Base-by-base conservation (phyloP, 2,113 vertebrate genomes). In the Bettongia penicillata region DNA sequence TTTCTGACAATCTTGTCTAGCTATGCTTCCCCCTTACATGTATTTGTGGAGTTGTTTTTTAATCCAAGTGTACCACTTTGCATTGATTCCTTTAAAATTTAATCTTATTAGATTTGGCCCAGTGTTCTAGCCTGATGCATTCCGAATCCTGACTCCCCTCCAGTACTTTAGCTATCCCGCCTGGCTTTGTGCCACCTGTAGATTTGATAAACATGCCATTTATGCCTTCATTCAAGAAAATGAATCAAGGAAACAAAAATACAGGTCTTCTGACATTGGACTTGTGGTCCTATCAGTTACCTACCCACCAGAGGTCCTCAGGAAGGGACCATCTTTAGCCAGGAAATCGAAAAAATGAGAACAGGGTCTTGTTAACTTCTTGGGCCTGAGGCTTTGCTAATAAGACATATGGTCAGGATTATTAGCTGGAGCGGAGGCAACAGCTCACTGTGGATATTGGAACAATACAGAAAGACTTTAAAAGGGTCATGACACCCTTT, bases 341-440 rank as follows among this genome's bases (percentile, higher is more conserved):
- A 98, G 97, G 98, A 98, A 98, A 97, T 96, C 97, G 61, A 97
- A 84, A 84, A 84, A 68, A 52, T 0, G 14, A 96, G 97, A 98
- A 98, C 97, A 96, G 97, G 25, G 97, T 95, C 96, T 94, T 98
- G 95, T 97, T 97, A 97, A 97, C 96, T 96, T 95, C 93, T 98
- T 61, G 61, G 90, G 97, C 96, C 96, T 94, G 91, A 98, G 97
- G 98, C 96, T 95, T 97, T 91, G 93, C 91, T 51, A 89, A 91
- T 7, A 55, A 91, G 97, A 96, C 96, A 97, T 95, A 91, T 95
- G 97, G 97, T 97, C 89, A 96, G 96, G 95, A 96, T 97, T 95
- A 97, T 24, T 90, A 95, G 95, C 3, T 97, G 91, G 53, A 93
- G 94, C 94, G 94, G 61, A 96, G 95, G 94, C 94, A 96, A 61